These are phyloP conservation scores for Gnathonemus longibarbis DNA, from an alignment of 2,113 vertebrate genomes.

Conservation along the genomic window DNA sequence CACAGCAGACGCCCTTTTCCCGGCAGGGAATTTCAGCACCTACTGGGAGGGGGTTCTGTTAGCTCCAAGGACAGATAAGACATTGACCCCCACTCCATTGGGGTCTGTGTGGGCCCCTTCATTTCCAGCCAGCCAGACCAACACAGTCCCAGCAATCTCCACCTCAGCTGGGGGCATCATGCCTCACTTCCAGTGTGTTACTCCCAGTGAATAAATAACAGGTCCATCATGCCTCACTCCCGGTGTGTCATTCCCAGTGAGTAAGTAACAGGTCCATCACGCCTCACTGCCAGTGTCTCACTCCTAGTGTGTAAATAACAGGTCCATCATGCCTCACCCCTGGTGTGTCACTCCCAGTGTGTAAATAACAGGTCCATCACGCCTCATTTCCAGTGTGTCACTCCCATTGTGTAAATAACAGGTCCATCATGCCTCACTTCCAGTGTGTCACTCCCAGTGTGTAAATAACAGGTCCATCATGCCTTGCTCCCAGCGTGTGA, in stretches of 20 bases:
- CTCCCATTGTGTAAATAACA: not conserved
- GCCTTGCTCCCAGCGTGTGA: not conserved
- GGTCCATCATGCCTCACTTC: not conserved
- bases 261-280: no score
- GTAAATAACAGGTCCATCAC: no score
- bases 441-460: no score
- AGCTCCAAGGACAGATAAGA: not conserved
- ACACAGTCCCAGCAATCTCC: not conserved
- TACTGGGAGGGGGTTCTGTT: not conserved
- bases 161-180: no score
- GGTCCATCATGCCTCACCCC: no score
- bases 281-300: no score
- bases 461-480: not conserved
- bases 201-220: no score
- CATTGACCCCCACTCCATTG: not conserved
- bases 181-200: no score
- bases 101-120: not conserved
- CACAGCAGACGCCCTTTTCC: not conserved
- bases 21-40: not conserved
- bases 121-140: not conserved
- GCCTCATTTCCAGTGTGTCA: not conserved
- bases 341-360: no score
- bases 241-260: no score
- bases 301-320: no score
- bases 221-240: no score